Conservation (phyloP, 23 tunicate genomes). For the Aplidium turbinatum region DNA sequence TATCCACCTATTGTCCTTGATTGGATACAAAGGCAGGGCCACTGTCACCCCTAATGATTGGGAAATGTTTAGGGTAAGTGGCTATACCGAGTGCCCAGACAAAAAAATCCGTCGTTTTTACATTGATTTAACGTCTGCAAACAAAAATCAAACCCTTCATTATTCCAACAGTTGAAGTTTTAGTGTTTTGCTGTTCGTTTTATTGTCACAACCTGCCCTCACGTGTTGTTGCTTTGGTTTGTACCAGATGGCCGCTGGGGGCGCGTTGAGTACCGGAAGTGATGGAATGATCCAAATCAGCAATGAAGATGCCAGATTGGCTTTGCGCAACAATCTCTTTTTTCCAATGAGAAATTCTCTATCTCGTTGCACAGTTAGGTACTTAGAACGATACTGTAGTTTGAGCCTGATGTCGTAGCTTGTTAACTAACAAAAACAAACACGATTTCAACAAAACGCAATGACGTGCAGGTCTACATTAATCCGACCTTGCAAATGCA, state of each 20-base stretch:
- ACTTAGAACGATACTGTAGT: no score
- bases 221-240: not conserved
- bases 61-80: constrained; percentile 64
- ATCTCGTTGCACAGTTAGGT: constrained; percentile 5
- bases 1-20: constrained; percentile 50
- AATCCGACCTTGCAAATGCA: no score
- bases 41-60: constrained; percentile 77
- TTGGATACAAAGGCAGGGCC: constrained; percentile 68
- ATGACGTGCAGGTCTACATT: no score
- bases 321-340: constrained; percentile 43
- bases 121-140: no score
- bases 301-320: constrained; percentile 44
- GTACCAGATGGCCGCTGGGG: constrained; percentile 53
- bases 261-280: constrained; percentile 34
- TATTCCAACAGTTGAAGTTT: no score
- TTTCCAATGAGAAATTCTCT: constrained; percentile 37
- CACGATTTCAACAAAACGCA: no score
- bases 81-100: no score
- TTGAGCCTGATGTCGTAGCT: no score
- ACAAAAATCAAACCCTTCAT: no score
- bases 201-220: not conserved
- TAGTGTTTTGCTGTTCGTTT: no score
- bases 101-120: no score
- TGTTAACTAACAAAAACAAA: no score
- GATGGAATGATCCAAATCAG: constrained; percentile 52